phyloP scores from a whole-genome alignment of 2,888 invertebrate genomes.

The Standfussiana lucernea region DNA sequence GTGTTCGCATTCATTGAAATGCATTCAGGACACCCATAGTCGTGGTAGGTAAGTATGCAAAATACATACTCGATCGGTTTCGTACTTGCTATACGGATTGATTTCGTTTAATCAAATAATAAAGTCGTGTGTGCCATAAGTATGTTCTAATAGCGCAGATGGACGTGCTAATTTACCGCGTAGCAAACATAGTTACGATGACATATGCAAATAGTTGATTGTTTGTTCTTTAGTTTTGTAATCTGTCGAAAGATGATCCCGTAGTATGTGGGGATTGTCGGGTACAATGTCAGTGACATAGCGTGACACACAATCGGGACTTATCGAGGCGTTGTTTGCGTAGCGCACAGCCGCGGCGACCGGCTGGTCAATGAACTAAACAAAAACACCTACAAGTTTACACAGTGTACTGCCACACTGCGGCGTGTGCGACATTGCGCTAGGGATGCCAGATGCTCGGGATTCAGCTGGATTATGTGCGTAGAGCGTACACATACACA shows the following conservation, averaged over 20 bases:
- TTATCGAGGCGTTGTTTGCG: constrained; percentile 89
- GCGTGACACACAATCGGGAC: constrained; percentile 86
- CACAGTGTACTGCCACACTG: constrained; percentile 70
- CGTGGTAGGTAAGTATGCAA: constrained; percentile 61
- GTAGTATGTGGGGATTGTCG: constrained; percentile 60
- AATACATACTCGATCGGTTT: constrained; percentile 60
- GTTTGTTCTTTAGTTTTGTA: constrained; percentile 37
- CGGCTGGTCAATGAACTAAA: constrained; percentile 90
- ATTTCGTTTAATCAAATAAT: constrained; percentile 17
- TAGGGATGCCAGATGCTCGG: constrained; percentile 67
- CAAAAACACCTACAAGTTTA: constrained; percentile 86
- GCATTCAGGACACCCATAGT: constrained; percentile 65
- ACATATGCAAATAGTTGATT: constrained; percentile 47
- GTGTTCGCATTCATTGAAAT: constrained; percentile 62
- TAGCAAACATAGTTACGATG: constrained; percentile 36
- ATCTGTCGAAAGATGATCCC: constrained; percentile 32
- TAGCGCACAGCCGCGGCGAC: constrained; percentile 80
- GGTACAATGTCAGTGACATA: constrained; percentile 83
- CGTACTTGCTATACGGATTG: constrained; percentile 21
- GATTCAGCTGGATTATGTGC: constrained; percentile 58
- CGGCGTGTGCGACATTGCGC: constrained; percentile 68
- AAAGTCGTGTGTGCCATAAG: constrained; percentile 25
- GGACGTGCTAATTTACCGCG: constrained; percentile 49
- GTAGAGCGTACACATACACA: constrained; percentile 27
- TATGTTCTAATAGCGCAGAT: constrained; percentile 42